Base-by-base conservation (phyloP, 30 jellyfish, hydroid and myxozoan genomes). In the Rhopilema esculentum region DNA sequence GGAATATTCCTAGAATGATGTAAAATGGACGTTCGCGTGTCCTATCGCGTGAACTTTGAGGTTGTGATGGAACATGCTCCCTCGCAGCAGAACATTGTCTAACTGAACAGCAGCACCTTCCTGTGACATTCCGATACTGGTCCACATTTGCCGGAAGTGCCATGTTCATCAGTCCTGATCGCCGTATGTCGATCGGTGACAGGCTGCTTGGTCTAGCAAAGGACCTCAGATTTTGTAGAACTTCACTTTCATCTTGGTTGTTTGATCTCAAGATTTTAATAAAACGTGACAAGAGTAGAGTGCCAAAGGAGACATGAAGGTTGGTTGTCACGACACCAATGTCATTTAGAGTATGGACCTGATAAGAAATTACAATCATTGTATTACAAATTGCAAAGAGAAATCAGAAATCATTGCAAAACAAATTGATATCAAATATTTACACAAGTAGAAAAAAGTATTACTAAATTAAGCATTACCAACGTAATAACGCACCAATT, bases 291-390 rank as follows among this genome's bases (percentile, higher is more conserved):
- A 72, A 49, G 27, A 84, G 93, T 4, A 84, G 8, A 20, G 93
- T 77, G 6, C 93, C 93, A 49, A 84, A 84, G 22, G 84, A 17
- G 17, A 84, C 29, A 31, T 84, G 93, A 19, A 84, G 64, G 21
- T 72, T 61, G 20, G 30, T 23, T 9, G 84, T 71, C 51, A 22
- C 57, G 20, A 84, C 76, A 8, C 87, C 93, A 40, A 33, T 27
- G 17, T 72, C 57, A n/a, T 84, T 33, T 49, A 84, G 74, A 4
- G 74, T 19, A 72, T 84, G 93, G 66, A 84, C 63, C 93, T 84
- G 63, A 25, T 28, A 62, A 22, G 33, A 30, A 0, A 62, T 4
- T 4, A 51, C 1, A 1, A 33, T n/a, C n/a, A n/a, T n/a, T n/a
- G n/a, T n/a, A n/a, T n/a, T n/a, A n/a, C n/a, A n/a, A n/a, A n/a